Evolutionary conservation across 2,797 vertebrate genomes (phyloP).

Genomic region (Clarias pachynema): DNA sequence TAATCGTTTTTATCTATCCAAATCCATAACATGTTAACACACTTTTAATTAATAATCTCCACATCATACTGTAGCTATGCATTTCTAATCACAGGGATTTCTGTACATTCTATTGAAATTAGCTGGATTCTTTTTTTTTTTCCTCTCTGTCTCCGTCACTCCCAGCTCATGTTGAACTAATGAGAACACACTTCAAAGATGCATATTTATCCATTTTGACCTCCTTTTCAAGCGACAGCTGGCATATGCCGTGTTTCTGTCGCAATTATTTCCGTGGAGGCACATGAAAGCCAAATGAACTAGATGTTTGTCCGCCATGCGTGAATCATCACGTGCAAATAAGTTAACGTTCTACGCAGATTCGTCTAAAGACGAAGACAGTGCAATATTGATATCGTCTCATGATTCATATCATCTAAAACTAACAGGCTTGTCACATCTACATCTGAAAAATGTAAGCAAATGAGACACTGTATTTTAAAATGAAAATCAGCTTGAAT

Average conservation of each 20-base stretch:
- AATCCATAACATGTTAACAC: not conserved
- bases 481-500: not conserved
- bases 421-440: not conserved
- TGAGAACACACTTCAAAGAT: slow-evolving; percentile 60
- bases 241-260: slow-evolving; percentile 56
- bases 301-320: slow-evolving; percentile 37
- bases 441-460: not conserved
- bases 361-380: not conserved
- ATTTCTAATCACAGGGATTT: not conserved
- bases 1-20: not conserved
- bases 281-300: slow-evolving; percentile 52
- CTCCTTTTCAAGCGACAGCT: slow-evolving; percentile 61
- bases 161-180: slow-evolving; percentile 51
- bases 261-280: slow-evolving; percentile 56
- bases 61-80: not conserved
- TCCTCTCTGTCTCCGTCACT: not conserved
- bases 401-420: not conserved
- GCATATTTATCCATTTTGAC: slow-evolving; percentile 58
- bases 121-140: not conserved
- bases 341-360: slow-evolving; percentile 17
- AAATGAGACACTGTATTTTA: not conserved
- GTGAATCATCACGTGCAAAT: slow-evolving; percentile 33
- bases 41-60: not conserved
- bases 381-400: not conserved
- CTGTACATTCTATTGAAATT: not conserved